Evolutionary conservation across 2,888 invertebrate species (phyloP), one percentile per base, ranked within the genome.

Genomic region (Hermaeophaga mercurialis): DNA sequence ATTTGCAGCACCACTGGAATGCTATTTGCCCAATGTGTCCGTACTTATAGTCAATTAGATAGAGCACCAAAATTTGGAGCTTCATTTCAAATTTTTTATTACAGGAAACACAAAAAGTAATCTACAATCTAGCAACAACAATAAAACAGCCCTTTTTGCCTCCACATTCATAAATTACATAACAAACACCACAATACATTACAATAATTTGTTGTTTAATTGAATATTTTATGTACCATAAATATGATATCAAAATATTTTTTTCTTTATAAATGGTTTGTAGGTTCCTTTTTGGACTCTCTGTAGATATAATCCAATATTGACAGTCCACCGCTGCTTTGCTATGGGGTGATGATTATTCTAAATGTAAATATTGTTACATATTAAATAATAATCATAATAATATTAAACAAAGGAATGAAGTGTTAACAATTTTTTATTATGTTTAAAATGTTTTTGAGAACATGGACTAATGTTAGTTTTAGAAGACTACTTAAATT

Each of bases 351-450:
- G 62, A 75, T 75, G 71, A 78, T 80, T 78, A 80, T 80, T 81
- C 80, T 81, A 81, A 81, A 81, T 81, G 80, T 81, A 81, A 77
- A 81, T 81, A 81, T 79, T 80, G 80, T 80, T 80, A 80, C 74
- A 78, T 78, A 78, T 73, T 66, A 72, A 70, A 60, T 63, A 69
- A 66, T 70, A 73, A 59, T 59, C 59, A 56, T 59, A 59, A 55
- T 55, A 56, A 56, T 44, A 54, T 48, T 49, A 47, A 38, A 54
- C 39, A 45, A 49, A 36, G 22, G 70, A 70, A 71, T 70, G 71
- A 70, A 58, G 54, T 62, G 61, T 61, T 59, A 44, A 49, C 31
- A 22, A 52, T 48, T 38, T 47, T 56, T 54, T 61, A 49, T 69
- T 61, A 60, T 62, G 59, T 63, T 65, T 61, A 24, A 48, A 58